phyloP scores from a whole-genome alignment of 2,888 invertebrate species.

The Temnothorax unifasciatus region DNA sequence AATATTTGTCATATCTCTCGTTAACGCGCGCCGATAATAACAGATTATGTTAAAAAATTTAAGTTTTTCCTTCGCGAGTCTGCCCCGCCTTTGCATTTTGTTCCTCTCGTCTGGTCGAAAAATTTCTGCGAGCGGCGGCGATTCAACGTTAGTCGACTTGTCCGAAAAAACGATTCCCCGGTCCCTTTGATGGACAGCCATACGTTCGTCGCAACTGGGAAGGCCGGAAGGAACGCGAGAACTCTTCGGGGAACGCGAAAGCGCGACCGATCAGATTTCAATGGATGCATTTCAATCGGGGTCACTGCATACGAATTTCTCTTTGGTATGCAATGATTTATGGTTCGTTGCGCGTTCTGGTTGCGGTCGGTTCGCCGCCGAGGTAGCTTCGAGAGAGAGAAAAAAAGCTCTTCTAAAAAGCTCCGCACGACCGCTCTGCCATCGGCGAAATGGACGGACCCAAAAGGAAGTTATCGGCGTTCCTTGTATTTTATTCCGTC shows the following conservation, averaged over 20 bases:
- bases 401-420: slow-evolving; percentile 44
- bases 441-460: slow-evolving; percentile 30
- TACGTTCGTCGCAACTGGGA: slow-evolving; percentile 30
- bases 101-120: neutral
- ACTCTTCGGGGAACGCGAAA: slow-evolving; percentile 58
- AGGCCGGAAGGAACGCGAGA: slow-evolving; percentile 46
- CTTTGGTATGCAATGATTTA: slow-evolving; percentile 54
- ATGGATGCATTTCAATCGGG: slow-evolving; percentile 74
- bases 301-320: slow-evolving; percentile 75
- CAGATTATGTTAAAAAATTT: slow-evolving; percentile 12
- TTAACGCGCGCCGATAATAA: slow-evolving; percentile 18
- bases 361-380: slow-evolving; percentile 43
- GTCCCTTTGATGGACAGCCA: slow-evolving; percentile 37
- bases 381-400: slow-evolving; percentile 19
- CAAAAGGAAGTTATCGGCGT: slow-evolving; percentile 58
- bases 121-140: neutral
- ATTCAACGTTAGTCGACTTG: slow-evolving; percentile 27
- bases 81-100: neutral
- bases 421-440: slow-evolving; percentile 40
- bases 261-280: slow-evolving; percentile 76
- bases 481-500: slow-evolving; percentile 44
- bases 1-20: slow-evolving; percentile 53
- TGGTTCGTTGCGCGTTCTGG: slow-evolving; percentile 60
- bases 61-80: neutral
- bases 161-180: slow-evolving; percentile 7